Percentiles rank a stretch among this genome's conserved stretches.
Evolutionary conservation across 1,140 invertebrate genomes (phyloP).

Genomic region (Geopemphigus sp.): DNA sequence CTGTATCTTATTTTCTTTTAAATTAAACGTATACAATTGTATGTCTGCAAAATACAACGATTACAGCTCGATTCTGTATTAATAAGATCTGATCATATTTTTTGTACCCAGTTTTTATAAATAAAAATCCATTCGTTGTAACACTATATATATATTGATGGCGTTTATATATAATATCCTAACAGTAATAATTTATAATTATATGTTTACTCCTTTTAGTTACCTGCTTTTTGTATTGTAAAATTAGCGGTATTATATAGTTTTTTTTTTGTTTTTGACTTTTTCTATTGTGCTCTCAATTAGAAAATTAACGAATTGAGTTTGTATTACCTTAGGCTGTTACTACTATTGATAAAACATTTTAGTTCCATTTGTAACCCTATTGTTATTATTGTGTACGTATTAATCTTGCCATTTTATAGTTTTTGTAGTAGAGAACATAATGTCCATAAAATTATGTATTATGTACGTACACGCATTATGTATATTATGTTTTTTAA

Average conservation of each 20-base stretch:
- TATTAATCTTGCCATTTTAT: conserved; percentile 31
- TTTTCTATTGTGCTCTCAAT: background rate
- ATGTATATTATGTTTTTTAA: conserved; percentile 25
- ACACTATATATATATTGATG: too few species aligned
- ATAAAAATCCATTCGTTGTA: too few species aligned
- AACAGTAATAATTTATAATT: conserved; percentile 22
- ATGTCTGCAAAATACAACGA: background rate
- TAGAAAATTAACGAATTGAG: background rate
- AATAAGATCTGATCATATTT: background rate
- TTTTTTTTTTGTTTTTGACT: background rate
- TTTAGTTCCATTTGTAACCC: background rate
- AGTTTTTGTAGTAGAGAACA: background rate
- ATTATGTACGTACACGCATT: background rate
- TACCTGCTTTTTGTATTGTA: background rate
- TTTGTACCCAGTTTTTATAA: background rate
- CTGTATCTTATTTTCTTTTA: too few species aligned
- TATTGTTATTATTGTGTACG: background rate
- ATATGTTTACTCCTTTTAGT: conserved; percentile 15
- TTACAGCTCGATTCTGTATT: too few species aligned
- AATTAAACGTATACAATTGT: too few species aligned
- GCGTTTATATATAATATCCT: too few species aligned
- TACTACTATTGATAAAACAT: background rate
- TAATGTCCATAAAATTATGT: background rate
- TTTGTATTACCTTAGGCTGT: background rate
- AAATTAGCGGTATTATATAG: background rate